A percentile compares a stretch with the other conserved stretches of the same genome.
Evolutionary conservation across 1,140 invertebrate genomes (phyloP).

Genomic region (Caerostris extrusa): DNA sequence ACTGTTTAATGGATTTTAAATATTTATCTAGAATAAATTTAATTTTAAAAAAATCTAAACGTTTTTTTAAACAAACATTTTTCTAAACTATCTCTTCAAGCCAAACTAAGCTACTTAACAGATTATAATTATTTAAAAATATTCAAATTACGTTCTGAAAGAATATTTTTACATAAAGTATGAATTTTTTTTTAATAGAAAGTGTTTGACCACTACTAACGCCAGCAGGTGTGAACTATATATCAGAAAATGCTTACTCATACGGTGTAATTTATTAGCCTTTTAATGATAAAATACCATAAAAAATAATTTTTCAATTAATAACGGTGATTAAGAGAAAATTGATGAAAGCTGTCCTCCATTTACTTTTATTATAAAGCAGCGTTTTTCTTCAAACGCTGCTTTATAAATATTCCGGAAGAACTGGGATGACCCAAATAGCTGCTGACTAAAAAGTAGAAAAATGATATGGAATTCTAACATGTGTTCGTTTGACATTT

Average conservation of each 20-base stretch:
- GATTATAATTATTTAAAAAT: no score
- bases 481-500: not conserved
- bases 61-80: no score
- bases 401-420: not conserved
- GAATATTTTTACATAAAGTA: not conserved
- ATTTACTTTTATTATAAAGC: not conserved
- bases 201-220: not conserved
- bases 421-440: not conserved
- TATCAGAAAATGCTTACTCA: not conserved
- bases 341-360: not conserved
- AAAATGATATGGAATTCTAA: not conserved
- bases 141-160: no score
- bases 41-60: no score
- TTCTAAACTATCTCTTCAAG: no score
- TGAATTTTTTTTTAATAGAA: no score
- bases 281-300: not conserved
- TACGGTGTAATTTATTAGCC: conserved; percentile 17
- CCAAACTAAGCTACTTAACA: no score
- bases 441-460: not conserved
- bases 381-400: no score
- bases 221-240: not conserved
- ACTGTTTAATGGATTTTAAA: no score
- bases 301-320: not conserved
- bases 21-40: no score
- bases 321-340: conserved; percentile 5